A percentile compares a stretch with the other conserved stretches of the same genome.
These are phyloP conservation scores for Danaus melanippus DNA, from an alignment of 1,140 invertebrate genomes.

Conservation along the genomic window DNA sequence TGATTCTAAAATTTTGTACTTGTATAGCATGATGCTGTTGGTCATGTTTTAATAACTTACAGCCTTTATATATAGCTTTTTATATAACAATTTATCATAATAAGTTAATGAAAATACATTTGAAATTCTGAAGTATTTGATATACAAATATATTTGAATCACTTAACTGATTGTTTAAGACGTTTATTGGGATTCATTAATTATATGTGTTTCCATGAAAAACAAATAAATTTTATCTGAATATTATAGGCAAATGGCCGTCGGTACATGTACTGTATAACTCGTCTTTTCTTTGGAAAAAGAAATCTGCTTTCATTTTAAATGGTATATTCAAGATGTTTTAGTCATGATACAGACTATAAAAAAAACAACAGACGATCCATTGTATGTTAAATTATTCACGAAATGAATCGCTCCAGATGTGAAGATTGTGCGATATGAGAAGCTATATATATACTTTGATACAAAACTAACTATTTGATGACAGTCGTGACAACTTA, in stretches of 20 bases:
- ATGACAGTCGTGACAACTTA: conserved; percentile 58
- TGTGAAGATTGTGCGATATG: conserved; percentile 56
- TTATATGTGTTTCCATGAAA: no score
- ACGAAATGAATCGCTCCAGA: conserved; percentile 59
- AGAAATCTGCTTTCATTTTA: no score
- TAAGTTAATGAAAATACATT: no score
- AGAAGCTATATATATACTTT: conserved; percentile 45
- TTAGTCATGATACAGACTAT: conserved; percentile 14
- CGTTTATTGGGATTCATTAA: background rate
- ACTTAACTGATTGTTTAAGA: background rate
- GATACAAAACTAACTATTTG: conserved; percentile 31
- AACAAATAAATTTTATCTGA: background rate
- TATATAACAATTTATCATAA: no score
- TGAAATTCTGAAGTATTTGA: no score
- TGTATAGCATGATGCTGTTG: no score
- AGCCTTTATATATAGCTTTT: no score
- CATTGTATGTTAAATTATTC: conserved; percentile 66
- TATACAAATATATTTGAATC: background rate
- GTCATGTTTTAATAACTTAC: no score
- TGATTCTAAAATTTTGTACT: conserved; percentile 12
- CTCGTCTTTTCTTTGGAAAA: no score
- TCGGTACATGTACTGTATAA: no score
- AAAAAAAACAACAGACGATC: conserved; percentile 48
- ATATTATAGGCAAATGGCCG: conserved; percentile 32
- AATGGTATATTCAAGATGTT: no score